Evolutionary conservation across 1,140 invertebrate species (phyloP).

Genomic region (Hetaerina americana): DNA sequence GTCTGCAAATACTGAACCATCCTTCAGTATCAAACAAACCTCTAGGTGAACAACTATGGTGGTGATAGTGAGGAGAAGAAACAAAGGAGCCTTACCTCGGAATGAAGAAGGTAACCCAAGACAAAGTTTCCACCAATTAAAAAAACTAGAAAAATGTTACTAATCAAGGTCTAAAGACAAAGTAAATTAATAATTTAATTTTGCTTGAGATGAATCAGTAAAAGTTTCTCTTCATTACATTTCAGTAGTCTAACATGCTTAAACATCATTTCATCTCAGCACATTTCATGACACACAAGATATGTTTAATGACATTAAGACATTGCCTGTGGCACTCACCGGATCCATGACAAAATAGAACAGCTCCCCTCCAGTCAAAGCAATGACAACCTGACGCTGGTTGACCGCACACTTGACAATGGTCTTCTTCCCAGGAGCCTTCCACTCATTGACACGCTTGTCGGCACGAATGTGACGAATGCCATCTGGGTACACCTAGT

Average conservation of each 20-base stretch:
- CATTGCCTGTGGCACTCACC: constrained; percentile 62
- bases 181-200: background rate
- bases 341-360: constrained; percentile 99
- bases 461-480: constrained; percentile 96
- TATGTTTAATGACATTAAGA: constrained; percentile 6
- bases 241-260: constrained; percentile 2
- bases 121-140: too few species aligned
- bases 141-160: background rate
- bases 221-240: background rate
- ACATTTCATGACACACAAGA: background rate
- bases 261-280: background rate
- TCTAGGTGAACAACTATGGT: too few species aligned
- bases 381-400: constrained; percentile 96
- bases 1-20: too few species aligned
- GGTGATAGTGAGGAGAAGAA: too few species aligned
- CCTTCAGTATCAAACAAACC: too few species aligned
- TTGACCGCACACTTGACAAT: constrained; percentile 98
- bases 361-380: constrained; percentile 90
- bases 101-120: too few species aligned
- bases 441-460: constrained; percentile 98
- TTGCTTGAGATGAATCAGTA: background rate
- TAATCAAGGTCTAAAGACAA: background rate
- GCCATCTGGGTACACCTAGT: constrained; percentile 93
- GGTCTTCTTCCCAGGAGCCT: constrained; percentile 91
- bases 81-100: too few species aligned